These are phyloP conservation scores for Eilema caniola DNA, from an alignment of 2,888 invertebrate genomes.

Conservation along the genomic window DNA sequence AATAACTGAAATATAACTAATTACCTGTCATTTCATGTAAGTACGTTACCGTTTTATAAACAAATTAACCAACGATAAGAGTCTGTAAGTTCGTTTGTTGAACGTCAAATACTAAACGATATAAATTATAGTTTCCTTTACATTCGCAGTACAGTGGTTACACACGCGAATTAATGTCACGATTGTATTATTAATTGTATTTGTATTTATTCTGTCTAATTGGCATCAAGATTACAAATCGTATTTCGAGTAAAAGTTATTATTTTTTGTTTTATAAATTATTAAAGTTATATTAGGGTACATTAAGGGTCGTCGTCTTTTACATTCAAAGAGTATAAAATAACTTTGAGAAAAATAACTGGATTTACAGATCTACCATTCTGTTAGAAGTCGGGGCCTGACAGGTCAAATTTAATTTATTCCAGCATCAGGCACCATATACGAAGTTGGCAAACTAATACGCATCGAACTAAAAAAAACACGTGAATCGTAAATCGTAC, in stretches of 20 bases:
- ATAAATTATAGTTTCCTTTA: slow-evolving; percentile 50
- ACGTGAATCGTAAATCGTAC: no score
- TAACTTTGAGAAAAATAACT: no score
- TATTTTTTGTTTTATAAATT: no score
- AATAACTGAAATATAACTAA: slow-evolving; percentile 13
- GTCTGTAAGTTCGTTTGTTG: slow-evolving; percentile 57
- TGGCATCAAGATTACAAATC: slow-evolving; percentile 26
- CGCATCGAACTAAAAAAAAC: no score
- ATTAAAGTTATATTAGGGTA: no score
- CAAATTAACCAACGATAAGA: slow-evolving; percentile 15
- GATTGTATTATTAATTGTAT: slow-evolving; percentile 47
- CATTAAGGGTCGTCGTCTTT: no score
- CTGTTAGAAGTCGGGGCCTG: no score
- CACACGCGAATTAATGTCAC: slow-evolving; percentile 51
- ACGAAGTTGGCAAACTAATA: no score
- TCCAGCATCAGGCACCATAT: no score
- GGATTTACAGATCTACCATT: no score
- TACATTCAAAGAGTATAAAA: no score
- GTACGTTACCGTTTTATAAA: slow-evolving; percentile 10
- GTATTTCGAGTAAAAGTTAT: neutral
- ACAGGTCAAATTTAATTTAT: no score
- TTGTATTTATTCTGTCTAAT: slow-evolving; percentile 33
- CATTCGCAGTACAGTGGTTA: slow-evolving; percentile 27
- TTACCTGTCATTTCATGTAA: slow-evolving; percentile 34
- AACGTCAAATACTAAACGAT: slow-evolving; percentile 55